Conservation (phyloP, 1,140 invertebrate genomes). For the Drosophila funebris region DNA sequence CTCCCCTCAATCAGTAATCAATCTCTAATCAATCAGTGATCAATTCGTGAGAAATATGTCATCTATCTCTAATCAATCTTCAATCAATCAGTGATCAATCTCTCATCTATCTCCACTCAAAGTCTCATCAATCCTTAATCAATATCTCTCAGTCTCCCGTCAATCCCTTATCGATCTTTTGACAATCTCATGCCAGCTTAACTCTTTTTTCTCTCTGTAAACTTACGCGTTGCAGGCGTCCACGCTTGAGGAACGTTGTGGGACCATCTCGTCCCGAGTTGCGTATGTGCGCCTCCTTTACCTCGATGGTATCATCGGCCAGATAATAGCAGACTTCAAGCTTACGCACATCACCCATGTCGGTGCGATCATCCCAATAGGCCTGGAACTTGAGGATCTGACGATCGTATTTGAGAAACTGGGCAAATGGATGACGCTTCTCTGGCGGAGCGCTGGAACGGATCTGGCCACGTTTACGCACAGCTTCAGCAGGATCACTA, state of each 20-base stretch:
- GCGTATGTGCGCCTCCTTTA: slow-evolving; percentile 89
- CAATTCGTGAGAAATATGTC: no score
- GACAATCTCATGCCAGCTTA: neutral
- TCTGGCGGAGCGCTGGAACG: slow-evolving; percentile 24
- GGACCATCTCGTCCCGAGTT: slow-evolving; percentile 89
- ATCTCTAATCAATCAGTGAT: no score
- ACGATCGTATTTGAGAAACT: slow-evolving; percentile 91
- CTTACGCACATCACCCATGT: slow-evolving; percentile 89
- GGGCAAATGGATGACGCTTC: slow-evolving; percentile 85
- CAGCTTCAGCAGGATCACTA: slow-evolving; percentile 84
- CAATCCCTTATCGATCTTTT: no score
- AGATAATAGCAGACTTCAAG: slow-evolving; percentile 93
- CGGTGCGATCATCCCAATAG: slow-evolving; percentile 94
- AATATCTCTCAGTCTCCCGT: no score
- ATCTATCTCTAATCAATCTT: no score
- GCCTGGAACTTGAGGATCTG: slow-evolving; percentile 93
- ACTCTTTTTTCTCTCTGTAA: no score
- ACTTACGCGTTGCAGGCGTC: slow-evolving; percentile 89
- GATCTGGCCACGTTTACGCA: slow-evolving; percentile 65
- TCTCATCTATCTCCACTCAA: no score
- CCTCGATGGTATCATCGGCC: slow-evolving; percentile 94
- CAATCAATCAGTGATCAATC: no score
- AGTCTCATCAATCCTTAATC: no score
- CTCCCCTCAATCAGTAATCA: no score
- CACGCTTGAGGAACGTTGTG: slow-evolving; percentile 89